A percentile compares a stretch with the other conserved stretches of the same genome.
Conservation (phyloP, 35 echinoderm and acorn worm genomes). For the Apostichopus parvimensis region DNA sequence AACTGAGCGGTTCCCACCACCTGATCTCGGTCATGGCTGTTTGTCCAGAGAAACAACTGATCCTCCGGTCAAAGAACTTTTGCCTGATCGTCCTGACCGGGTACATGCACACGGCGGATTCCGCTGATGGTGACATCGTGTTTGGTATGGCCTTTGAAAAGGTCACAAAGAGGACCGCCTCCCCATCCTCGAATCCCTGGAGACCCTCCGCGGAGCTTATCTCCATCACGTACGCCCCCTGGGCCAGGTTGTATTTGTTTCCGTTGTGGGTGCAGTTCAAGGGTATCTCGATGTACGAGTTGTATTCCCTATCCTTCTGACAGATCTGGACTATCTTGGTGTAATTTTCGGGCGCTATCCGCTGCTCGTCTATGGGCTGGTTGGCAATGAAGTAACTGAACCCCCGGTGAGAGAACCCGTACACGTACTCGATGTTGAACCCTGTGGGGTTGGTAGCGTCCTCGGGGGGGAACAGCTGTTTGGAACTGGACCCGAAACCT, state of each 20-base stretch:
- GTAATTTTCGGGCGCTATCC: slow-evolving; percentile 37
- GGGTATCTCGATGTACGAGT: slow-evolving; percentile 87
- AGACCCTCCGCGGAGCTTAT: slow-evolving; percentile 34
- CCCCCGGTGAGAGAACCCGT: slow-evolving; percentile 71
- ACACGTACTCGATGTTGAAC: slow-evolving; percentile 75
- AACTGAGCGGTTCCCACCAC: slow-evolving; percentile 51
- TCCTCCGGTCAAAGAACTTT: slow-evolving; percentile 64
- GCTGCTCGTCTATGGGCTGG: slow-evolving; percentile 44
- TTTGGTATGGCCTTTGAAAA: slow-evolving; percentile 68
- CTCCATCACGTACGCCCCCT: slow-evolving; percentile 66
- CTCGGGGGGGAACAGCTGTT: slow-evolving; percentile 62
- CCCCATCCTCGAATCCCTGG: slow-evolving; percentile 11
- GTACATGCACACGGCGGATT: slow-evolving; percentile 90
- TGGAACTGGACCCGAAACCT: slow-evolving; percentile 3
- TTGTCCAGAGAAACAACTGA: slow-evolving; percentile 37
- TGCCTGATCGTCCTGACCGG: slow-evolving; percentile 63
- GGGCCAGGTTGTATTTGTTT: slow-evolving; percentile 77
- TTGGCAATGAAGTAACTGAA: slow-evolving; percentile 88
- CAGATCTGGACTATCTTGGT: slow-evolving; percentile 85
- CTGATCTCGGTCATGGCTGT: slow-evolving; percentile 48
- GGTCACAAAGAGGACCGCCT: slow-evolving; percentile 75
- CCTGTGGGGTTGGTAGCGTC: background rate
- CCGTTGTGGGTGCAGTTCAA: slow-evolving; percentile 52
- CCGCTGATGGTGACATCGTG: slow-evolving; percentile 40
- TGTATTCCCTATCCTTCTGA: slow-evolving; percentile 55